Evolutionary conservation across 2,888 invertebrate genomes (phyloP), one percentile per base, ranked within the genome.

Genomic region (Scelioninae gen. 1): DNA sequence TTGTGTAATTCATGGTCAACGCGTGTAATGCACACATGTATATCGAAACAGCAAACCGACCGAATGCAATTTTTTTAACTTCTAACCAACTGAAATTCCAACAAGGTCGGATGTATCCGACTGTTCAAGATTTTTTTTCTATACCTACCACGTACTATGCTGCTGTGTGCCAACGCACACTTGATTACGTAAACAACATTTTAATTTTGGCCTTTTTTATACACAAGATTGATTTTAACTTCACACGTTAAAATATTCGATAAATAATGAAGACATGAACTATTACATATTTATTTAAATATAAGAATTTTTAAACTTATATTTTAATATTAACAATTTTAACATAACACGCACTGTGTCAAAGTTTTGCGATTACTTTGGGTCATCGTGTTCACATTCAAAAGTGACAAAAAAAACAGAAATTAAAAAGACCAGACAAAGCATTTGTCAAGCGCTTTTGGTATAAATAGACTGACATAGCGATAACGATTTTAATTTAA

Each of bases 71-170:
- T 76, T 68, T 76, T 76, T 60, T 60, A 40, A 40, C 60, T 51
- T 53, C 58, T 66, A 58, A 51, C 31, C 38, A 68, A 76, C 68
- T 76, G 76, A 68, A 76, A 68, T 76, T 68, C 76, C 76, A 53
- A 29, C 68, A n/a, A 15, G 32, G 34, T 9, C 7, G 68, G 16
- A 13, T 32, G n/a, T n/a, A 76, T 53, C 62, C 29, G 40, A 32
- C 31, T 34, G 11, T 43, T 60, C 34, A 38, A 66, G 58, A 60
- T 60, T 11, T 75, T 58, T 66, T 75, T 49, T 49, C 9, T n/a
- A n/a, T n/a, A n/a, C n/a, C n/a, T n/a, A n/a, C n/a, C 9, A 10
- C 55, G 32, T 32, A 56, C 8, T 38, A 38, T 38, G 65, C 38
- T 65, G 11, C 31, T 55, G 11, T 23, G 65, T 65, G 15, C 16